Conservation (phyloP, 2,888 invertebrate species). For the Drosophila mercatorum region DNA sequence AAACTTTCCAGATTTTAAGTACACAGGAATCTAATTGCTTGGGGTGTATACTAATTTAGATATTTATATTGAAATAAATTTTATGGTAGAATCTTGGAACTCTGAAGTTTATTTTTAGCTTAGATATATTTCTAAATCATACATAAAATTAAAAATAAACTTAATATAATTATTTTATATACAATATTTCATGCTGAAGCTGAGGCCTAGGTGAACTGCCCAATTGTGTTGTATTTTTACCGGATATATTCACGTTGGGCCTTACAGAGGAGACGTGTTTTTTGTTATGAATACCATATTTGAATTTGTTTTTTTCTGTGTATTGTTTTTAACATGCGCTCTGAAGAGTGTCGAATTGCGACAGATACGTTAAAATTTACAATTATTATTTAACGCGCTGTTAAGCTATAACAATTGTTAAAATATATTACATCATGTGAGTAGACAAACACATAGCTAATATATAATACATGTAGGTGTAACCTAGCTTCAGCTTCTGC, state of each 20-base stretch:
- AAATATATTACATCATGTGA: background rate
- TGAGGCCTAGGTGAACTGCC: no score
- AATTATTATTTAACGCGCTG: constrained; percentile 17
- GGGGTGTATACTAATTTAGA: no score
- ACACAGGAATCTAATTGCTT: background rate
- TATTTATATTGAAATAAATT: no score
- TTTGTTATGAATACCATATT: background rate
- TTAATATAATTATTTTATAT: no score
- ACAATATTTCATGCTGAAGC: no score
- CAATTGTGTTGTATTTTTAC: no score
- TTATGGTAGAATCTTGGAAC: no score
- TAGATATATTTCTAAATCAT: background rate
- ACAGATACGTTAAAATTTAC: constrained; percentile 23
- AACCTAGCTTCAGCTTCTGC: background rate
- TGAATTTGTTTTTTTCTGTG: constrained; percentile 25
- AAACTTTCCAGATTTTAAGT: background rate
- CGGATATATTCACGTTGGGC: no score
- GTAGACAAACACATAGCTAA: background rate
- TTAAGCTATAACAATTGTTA: constrained; percentile 18
- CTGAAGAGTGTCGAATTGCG: constrained; percentile 13
- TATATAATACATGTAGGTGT: background rate
- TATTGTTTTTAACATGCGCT: background rate
- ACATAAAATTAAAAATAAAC: no score
- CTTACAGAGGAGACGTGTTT: no score
- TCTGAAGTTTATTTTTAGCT: no score